A percentile compares a stretch with the other conserved stretches of the same genome.
These are phyloP conservation scores for Malurus alboscapulatus DNA, from an alignment of 2,113 vertebrate species.

Conservation along the genomic window DNA sequence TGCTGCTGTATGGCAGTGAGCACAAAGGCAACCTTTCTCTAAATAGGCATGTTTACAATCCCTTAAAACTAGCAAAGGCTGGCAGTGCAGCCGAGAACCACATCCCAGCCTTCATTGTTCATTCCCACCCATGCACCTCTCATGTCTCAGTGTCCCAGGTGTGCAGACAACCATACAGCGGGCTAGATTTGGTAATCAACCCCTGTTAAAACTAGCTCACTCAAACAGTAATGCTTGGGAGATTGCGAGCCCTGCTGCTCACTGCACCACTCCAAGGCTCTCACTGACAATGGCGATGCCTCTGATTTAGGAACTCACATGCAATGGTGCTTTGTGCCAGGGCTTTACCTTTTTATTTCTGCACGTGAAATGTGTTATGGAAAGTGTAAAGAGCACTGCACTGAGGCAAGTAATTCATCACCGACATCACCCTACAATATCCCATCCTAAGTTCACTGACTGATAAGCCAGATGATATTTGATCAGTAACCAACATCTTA, in stretches of 20 bases:
- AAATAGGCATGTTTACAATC: background rate
- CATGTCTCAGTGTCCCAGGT: background rate
- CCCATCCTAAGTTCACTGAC: conserved; percentile 1
- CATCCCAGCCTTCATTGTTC: background rate
- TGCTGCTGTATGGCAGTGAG: conserved; percentile 23
- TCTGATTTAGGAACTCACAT: background rate
- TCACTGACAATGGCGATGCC: fast-evolving
- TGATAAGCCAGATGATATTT: conserved; percentile 42
- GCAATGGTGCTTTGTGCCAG: background rate
- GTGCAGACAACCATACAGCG: fast-evolving
- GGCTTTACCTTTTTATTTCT: background rate
- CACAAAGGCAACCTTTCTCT: background rate
- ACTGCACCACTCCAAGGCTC: background rate
- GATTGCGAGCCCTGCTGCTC: background rate
- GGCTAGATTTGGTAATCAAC: background rate
- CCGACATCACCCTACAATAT: background rate
- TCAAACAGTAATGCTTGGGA: background rate
- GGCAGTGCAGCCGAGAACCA: background rate
- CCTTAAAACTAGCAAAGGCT: background rate
- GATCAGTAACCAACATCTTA: conserved; percentile 63
- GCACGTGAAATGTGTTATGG: background rate
- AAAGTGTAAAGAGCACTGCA: background rate
- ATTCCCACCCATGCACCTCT: background rate
- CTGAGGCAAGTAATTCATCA: background rate
- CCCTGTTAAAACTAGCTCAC: background rate